Conservation (phyloP, 2,113 vertebrate genomes). For the Meleagris gallopavo region DNA sequence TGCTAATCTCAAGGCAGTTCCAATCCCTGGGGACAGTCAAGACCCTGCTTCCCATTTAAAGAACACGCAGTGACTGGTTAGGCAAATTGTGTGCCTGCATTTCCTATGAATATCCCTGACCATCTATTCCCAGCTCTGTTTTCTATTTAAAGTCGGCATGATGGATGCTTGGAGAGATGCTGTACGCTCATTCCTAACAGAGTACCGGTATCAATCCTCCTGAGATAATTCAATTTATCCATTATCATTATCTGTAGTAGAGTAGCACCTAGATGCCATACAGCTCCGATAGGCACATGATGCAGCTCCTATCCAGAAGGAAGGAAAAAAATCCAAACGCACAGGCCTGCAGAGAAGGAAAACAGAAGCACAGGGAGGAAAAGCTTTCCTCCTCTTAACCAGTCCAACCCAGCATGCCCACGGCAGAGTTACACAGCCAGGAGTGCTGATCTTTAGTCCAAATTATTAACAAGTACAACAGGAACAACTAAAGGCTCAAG, state of each 20-base stretch:
- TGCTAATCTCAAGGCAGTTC: neutral
- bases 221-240: constrained; percentile 43
- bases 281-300: neutral
- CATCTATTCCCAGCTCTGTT: constrained; percentile 10
- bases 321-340: neutral
- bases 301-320: neutral
- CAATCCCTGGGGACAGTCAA: neutral
- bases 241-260: constrained; percentile 11
- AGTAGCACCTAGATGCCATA: neutral
- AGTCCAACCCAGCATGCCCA: neutral
- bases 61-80: constrained; percentile 22
- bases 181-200: constrained; percentile 38
- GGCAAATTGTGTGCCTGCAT: constrained; percentile 42
- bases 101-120: constrained; percentile 10
- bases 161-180: constrained; percentile 25
- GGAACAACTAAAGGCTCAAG: neutral
- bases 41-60: constrained; percentile 41
- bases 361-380: neutral
- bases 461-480: neutral
- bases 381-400: neutral
- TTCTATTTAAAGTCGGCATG: constrained; percentile 47
- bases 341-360: neutral
- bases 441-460: neutral
- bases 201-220: constrained; percentile 44
- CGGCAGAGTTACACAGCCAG: neutral